These are phyloP conservation scores for Psephotus haematonotus DNA, from an alignment of 2,113 vertebrate genomes.

Conservation along the genomic window DNA sequence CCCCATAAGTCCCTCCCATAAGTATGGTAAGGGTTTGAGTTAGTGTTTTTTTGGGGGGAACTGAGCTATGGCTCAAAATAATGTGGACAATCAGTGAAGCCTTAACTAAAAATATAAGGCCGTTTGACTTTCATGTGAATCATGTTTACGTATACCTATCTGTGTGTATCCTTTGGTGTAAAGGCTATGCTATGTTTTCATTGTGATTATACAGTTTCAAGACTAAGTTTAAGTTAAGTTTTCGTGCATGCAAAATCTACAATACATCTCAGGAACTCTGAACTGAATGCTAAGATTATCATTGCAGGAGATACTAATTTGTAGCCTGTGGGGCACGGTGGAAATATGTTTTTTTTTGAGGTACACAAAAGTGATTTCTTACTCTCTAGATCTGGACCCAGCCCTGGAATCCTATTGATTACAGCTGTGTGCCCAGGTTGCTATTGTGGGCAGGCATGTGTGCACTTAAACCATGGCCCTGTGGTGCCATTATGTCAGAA, in stretches of 20 bases:
- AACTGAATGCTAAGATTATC: not conserved
- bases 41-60: not conserved
- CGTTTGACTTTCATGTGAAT: not conserved
- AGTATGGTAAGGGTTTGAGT: not conserved
- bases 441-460: not conserved
- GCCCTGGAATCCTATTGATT: not conserved
- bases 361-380: not conserved
- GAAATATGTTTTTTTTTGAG: not conserved
- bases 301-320: not conserved
- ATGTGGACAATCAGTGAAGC: not conserved
- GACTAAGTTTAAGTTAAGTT: not conserved
- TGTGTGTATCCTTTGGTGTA: not conserved
- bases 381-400: not conserved
- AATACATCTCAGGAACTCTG: not conserved
- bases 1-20: too few species aligned
- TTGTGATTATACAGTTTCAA: not conserved
- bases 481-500: conserved; percentile 38
- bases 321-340: not conserved
- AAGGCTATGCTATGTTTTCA: not conserved
- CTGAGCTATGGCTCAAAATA: not conserved
- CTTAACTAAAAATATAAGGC: not conserved
- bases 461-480: not conserved
- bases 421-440: not conserved
- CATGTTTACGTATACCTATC: not conserved
- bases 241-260: not conserved